Conservation (phyloP, 2,797 vertebrate species). For the Hirundo rustica region DNA sequence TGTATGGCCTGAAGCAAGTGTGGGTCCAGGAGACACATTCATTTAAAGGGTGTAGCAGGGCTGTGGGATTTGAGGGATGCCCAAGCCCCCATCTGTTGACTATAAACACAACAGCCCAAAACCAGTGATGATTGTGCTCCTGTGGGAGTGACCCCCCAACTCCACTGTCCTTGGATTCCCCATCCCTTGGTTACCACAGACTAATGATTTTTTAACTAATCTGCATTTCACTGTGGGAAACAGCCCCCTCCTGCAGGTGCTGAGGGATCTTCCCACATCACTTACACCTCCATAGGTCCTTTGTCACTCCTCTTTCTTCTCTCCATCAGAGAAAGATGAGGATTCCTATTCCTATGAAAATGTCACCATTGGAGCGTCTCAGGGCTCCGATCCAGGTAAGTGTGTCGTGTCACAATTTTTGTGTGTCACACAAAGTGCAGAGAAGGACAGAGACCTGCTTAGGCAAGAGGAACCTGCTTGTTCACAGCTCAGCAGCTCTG, state of each 20-base stretch:
- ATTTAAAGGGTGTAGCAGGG: too few species aligned
- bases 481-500: background rate
- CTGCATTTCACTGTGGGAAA: background rate
- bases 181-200: background rate
- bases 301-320: background rate
- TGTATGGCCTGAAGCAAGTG: accelerated
- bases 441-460: accelerated
- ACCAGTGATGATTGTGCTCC: accelerated
- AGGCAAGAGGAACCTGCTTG: background rate
- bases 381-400: background rate
- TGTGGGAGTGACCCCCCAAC: accelerated
- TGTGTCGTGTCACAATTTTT: accelerated
- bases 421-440: background rate
- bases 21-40: accelerated
- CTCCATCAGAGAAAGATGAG: constrained; percentile 44
- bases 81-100: background rate
- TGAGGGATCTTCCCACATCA: background rate
- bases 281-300: background rate
- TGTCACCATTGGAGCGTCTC: background rate
- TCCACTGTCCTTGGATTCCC: accelerated
- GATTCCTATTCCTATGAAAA: constrained; percentile 73
- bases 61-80: background rate
- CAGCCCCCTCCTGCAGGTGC: background rate
- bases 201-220: background rate
- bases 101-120: background rate